These are phyloP conservation scores for Stylophora pistillata DNA, from an alignment of 64 coral and sea anemone genomes.

Conservation along the genomic window DNA sequence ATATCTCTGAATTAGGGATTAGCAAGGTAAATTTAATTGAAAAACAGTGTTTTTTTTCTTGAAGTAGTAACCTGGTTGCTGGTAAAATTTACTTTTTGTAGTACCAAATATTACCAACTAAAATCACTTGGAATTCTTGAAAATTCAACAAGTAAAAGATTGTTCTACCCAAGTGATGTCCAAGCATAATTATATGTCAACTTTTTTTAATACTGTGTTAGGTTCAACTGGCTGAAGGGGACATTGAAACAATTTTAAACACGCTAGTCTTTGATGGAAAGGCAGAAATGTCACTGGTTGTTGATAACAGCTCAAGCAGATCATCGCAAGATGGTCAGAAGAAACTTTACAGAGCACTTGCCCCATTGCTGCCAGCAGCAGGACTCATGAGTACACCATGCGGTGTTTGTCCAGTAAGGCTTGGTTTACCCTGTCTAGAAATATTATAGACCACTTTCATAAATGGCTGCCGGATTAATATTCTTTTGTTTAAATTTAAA, in stretches of 20 bases:
- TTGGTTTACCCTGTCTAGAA: not conserved
- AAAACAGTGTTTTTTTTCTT: too few species aligned
- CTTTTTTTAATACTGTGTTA: not conserved
- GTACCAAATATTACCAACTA: too few species aligned
- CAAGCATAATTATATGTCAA: not conserved
- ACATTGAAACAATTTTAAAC: conserved; percentile 96
- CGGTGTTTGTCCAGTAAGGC: conserved; percentile 92
- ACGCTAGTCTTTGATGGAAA: conserved; percentile 98
- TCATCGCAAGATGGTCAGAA: conserved; percentile 64
- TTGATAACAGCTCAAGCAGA: conserved; percentile 62
- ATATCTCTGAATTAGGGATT: conserved; percentile 91
- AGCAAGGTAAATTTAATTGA: conserved; percentile 74
- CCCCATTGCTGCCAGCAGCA: conserved; percentile 64
- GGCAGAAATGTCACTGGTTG: conserved; percentile 78
- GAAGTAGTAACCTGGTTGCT: too few species aligned
- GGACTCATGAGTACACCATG: conserved; percentile 89
- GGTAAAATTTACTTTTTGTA: too few species aligned
- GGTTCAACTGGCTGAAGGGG: conserved; percentile 87
- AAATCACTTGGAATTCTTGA: too few species aligned
- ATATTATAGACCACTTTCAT: not conserved
- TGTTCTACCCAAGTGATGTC: not conserved
- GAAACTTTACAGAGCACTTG: conserved; percentile 76
- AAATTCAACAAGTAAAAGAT: too few species aligned
- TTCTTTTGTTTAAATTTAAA: too few species aligned
- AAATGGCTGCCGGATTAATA: too few species aligned